Evolutionary conservation across 2,797 vertebrate genomes (phyloP), one percentile per base, ranked within the genome.

Genomic region (Onychomys leucogaster): DNA sequence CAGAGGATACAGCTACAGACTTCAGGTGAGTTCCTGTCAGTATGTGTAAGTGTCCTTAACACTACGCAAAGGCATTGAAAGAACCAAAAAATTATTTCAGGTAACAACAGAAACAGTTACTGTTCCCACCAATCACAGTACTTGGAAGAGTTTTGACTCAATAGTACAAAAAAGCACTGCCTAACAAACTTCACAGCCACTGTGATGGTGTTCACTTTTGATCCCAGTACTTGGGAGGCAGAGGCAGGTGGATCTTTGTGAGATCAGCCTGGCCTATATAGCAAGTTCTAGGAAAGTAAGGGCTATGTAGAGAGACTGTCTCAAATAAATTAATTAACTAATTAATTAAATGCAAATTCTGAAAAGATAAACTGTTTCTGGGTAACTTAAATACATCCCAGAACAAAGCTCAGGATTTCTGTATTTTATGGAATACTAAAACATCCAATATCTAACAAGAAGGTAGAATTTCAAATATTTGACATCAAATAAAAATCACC

Each of bases 371-470:
- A 96, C 14, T 69, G 32, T 88, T 93, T 94, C 49, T 78, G 95
- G 92, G 41, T 75, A 95, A 94, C 12, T 81, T 87, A 93, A 89
- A 63, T 96, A 41, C 21, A 93, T 91, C 46, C 65, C 43, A 92
- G 80, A 96, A 81, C 25, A 91, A 94, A 95, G 52, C n/a, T 96
- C 93, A 96, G 95, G 61, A 95, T 84, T 71, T 94, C 23, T 83
- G 19, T 80, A 81, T 55, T 76, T 93, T 90, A 81, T 63, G 16
- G 27, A 82, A 95, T 91, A 90, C 16, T 91, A 96, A 97, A 96
- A 88, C 41, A 94, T 14, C n/a, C 61, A 94, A 59, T 46, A 94
- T 6, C 25, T 19, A 93, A 63, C 29, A 59, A 88, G 27, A 96
- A 94, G n/a, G 27, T 78, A 88, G 77, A 95, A 94, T 90, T 95